Conservation (phyloP, 35 echinoderm and acorn worm genomes). For the Ptychodera flava region DNA sequence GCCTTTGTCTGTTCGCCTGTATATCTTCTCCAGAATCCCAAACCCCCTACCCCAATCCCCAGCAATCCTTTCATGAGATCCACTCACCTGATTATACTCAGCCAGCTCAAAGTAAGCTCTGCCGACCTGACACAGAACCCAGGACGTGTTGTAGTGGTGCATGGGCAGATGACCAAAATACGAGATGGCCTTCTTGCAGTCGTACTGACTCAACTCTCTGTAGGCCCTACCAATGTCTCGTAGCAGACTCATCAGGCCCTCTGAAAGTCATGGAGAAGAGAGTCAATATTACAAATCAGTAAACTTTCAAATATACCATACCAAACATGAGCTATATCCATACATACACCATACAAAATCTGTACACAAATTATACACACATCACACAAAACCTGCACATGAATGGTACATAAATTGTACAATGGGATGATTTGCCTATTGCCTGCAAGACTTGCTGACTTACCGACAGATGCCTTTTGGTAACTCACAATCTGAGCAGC, state of each 20-base stretch:
- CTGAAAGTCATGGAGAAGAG: slow-evolving; percentile 34
- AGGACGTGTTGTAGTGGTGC: slow-evolving; percentile 91
- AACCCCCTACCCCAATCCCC: too few relatives aligned
- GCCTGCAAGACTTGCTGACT: too few relatives aligned
- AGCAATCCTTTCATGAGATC: too few relatives aligned
- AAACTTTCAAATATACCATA: too few relatives aligned
- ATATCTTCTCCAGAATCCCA: too few relatives aligned
- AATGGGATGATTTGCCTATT: too few relatives aligned
- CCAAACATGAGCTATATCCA: neutral
- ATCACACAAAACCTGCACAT: neutral
- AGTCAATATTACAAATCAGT: slow-evolving; percentile 3
- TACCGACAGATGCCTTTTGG: slow-evolving; percentile 96
- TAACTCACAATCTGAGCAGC: slow-evolving; percentile 60
- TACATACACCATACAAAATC: neutral
- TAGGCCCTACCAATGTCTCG: slow-evolving; percentile 88
- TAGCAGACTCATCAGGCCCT: slow-evolving; percentile 74
- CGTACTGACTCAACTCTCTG: slow-evolving; percentile 63
- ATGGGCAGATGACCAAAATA: slow-evolving; percentile 64
- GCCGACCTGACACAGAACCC: slow-evolving; percentile 90
- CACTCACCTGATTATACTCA: slow-evolving; percentile 88
- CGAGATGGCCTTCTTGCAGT: slow-evolving; percentile 76
- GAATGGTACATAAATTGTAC: too few relatives aligned
- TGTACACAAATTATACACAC: neutral
- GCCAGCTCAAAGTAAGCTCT: slow-evolving; percentile 80
- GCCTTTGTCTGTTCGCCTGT: too few relatives aligned